A percentile compares a stretch with the other conserved stretches of the same genome.
Evolutionary conservation across 2,888 invertebrate species (phyloP).

Genomic region (Atherix ibis): DNA sequence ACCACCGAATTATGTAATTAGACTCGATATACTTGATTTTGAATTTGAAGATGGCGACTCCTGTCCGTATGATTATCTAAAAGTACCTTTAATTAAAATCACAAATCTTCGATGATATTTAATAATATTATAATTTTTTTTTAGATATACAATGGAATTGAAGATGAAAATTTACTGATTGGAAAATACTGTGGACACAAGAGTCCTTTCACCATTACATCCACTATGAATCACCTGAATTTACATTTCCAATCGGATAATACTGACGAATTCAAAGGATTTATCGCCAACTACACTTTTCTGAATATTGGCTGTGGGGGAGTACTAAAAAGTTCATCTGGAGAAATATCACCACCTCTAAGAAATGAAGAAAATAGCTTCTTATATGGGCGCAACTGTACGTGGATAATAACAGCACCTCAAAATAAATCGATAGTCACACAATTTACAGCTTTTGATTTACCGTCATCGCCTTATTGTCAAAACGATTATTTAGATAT

Average conservation of each 20-base stretch:
- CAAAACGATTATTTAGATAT: not conserved
- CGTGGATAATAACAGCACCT: constrained; percentile 53
- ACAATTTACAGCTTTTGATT: not conserved
- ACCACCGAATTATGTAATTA: constrained; percentile 45
- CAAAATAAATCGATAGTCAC: not conserved
- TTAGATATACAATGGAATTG: constrained; percentile 51
- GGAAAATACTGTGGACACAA: constrained; percentile 48
- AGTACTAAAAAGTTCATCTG: constrained; percentile 38
- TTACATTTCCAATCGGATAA: constrained; percentile 49
- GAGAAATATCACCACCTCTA: constrained; percentile 45
- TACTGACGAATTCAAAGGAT: constrained; percentile 43
- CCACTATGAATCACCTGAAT: constrained; percentile 56
- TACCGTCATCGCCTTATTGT: not conserved
- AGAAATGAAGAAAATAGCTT: constrained; percentile 25
- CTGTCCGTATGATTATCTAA: no score
- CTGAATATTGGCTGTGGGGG: constrained; percentile 54
- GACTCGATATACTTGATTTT: constrained; percentile 48
- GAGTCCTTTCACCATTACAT: constrained; percentile 40
- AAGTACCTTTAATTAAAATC: no score
- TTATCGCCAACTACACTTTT: constrained; percentile 55
- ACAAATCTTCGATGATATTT: no score
- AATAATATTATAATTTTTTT: no score
- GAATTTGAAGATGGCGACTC: no score
- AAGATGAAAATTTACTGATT: constrained; percentile 43
- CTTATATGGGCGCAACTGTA: constrained; percentile 37